phyloP scores from a whole-genome alignment of 1,140 invertebrate genomes.

The Piezodorus guildinii region DNA sequence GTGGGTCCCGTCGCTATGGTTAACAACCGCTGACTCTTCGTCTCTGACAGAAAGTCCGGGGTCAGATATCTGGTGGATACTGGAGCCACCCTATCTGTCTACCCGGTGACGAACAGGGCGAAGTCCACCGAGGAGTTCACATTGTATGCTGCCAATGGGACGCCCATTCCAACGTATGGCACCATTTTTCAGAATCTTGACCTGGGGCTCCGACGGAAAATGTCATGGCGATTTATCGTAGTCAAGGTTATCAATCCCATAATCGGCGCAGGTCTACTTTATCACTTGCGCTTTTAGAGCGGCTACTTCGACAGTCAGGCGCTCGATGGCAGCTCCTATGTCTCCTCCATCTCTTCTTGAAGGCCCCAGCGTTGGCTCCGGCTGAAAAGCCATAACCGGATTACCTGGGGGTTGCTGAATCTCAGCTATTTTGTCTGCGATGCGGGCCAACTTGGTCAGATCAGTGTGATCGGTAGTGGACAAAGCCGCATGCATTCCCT shows the following conservation, averaged over 20 bases:
- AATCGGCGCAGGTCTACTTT: background rate
- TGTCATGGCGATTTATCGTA: background rate
- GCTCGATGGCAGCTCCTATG: no score
- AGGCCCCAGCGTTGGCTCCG: no score
- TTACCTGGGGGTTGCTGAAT: no score
- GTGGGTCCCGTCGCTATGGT: slow-evolving; percentile 32
- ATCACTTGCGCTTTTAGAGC: no score
- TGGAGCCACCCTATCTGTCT: background rate
- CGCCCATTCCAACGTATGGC: background rate
- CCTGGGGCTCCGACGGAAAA: background rate
- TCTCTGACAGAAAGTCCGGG: slow-evolving; percentile 38
- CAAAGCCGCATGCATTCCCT: no score
- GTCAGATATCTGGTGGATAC: background rate
- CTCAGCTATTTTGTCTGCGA: no score
- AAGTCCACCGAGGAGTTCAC: background rate
- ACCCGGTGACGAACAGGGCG: background rate
- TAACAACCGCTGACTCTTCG: background rate
- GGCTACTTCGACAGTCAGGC: no score
- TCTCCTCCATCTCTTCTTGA: no score
- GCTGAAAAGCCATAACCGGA: no score
- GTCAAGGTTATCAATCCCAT: background rate
- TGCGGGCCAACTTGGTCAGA: no score
- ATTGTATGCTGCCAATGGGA: background rate
- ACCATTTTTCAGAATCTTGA: background rate
- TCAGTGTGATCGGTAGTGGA: no score